A percentile compares a stretch with the other conserved stretches of the same genome.
These are phyloP conservation scores for Hemiscyllium ocellatum DNA, from an alignment of 2,113 vertebrate genomes.

Conservation along the genomic window DNA sequence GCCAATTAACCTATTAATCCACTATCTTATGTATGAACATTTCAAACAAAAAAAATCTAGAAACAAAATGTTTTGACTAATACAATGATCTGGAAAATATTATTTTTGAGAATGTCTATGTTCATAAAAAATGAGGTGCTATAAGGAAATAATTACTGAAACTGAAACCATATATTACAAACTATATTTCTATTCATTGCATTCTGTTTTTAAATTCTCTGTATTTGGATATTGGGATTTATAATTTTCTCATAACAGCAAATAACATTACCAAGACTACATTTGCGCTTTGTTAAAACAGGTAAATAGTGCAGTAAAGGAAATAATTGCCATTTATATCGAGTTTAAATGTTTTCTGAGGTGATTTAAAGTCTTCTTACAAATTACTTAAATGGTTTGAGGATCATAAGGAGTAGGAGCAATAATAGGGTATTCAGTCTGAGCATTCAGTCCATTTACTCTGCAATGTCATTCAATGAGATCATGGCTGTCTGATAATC, in stretches of 20 bases:
- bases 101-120: neutral
- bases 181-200: neutral
- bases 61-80: slow-evolving; percentile 5
- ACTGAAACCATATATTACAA: neutral
- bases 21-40: neutral
- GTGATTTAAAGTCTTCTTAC: neutral
- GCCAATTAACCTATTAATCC: neutral
- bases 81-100: neutral
- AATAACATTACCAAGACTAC: neutral
- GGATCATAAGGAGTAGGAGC: too few relatives aligned
- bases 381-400: neutral
- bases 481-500: too few relatives aligned
- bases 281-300: neutral
- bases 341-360: neutral
- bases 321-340: neutral
- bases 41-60: neutral
- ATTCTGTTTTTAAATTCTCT: neutral
- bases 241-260: neutral
- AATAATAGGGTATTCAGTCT: too few relatives aligned
- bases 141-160: neutral
- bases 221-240: neutral
- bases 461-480: too few relatives aligned
- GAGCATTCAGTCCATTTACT: too few relatives aligned
- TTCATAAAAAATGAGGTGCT: neutral
- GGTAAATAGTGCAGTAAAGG: neutral